phyloP scores from a whole-genome alignment of 2,888 invertebrate species.

The Ceriagrion tenellum region DNA sequence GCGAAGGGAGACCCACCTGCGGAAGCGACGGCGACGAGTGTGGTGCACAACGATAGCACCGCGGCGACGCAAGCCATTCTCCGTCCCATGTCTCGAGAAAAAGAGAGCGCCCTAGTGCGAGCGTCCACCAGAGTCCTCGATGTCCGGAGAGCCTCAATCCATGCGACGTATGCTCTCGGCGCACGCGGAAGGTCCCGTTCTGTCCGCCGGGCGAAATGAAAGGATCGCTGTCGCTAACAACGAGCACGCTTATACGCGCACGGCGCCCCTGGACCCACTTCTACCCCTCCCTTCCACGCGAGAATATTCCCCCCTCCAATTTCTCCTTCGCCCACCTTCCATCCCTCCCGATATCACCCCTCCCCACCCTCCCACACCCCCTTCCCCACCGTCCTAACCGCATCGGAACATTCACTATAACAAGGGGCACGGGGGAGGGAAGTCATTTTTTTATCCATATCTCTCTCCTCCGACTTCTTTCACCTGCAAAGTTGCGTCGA shows the following conservation, averaged over 20 bases:
- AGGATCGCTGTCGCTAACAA: constrained; percentile 32
- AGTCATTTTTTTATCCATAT: background rate
- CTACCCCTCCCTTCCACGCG: background rate
- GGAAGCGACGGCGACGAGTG: constrained; percentile 37
- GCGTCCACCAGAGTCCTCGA: background rate
- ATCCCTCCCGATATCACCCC: background rate
- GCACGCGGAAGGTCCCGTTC: background rate
- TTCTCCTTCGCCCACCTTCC: background rate
- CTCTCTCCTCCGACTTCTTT: constrained; percentile 31
- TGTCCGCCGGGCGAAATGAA: background rate
- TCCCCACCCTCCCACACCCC: background rate
- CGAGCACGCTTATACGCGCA: constrained; percentile 50
- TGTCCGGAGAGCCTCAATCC: constrained; percentile 41
- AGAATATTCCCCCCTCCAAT: background rate
- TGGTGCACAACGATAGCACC: constrained; percentile 37
- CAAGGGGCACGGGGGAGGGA: background rate
- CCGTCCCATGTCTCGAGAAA: constrained; percentile 22
- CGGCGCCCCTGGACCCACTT: background rate
- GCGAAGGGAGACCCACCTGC: constrained; percentile 21
- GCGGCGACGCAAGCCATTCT: constrained; percentile 43
- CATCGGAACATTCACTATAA: constrained; percentile 21
- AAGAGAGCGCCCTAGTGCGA: background rate
- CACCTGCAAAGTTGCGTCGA: constrained; percentile 57
- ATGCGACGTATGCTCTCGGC: constrained; percentile 29
- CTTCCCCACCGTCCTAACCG: background rate